Base-by-base conservation (phyloP, 2,113 vertebrate genomes). In the Oncorhynchus keta region DNA sequence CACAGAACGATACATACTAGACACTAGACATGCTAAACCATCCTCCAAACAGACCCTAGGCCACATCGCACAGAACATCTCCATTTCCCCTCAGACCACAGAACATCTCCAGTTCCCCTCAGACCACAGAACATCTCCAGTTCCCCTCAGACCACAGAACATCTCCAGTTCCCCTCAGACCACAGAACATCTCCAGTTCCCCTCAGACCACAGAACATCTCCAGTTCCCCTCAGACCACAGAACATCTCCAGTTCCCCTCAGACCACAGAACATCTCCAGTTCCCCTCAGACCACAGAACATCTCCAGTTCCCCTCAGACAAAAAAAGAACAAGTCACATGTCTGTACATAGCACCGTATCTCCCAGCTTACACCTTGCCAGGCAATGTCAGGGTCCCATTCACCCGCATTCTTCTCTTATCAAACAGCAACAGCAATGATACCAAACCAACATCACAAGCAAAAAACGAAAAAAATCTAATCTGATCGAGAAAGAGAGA, bases 281-380 rank as follows among this genome's bases (percentile, higher is more conserved):
- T 61, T 26, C 51, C 13, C 64, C 68, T 65, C 70, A 57, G 68
- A 66, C 20, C 65, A 66, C 35, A 72, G 49, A 76, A 73, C 57
- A 74, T 51, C 30, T 32, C 4, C 30, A 32, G 28, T 30, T 30
- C 28, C 28, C 26, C 68, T 70, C 70, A 62, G 69, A 66, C 20
- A 28, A 14, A 8, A 22, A 79, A 70, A 66, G 14, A 79, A 66
- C 8, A 26, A 51, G 55, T 70, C 39, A 18, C 3, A 16, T 76
- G 61, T 72, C 14, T 68, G 66, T 61, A 57, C 45, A 69, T 2
- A 45, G 39, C 39, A 45, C 66, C 77, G 70, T 87, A 86, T 83
- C 85, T 77, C 61, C 81, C 79, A 80, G 82, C 75, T 73, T 79
- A 79, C 81, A 75, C 70, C 71, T 77, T 48, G 82, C 57, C 79